These are phyloP conservation scores for Stegastes partitus DNA, from an alignment of 2,113 vertebrate species.

Conservation along the genomic window DNA sequence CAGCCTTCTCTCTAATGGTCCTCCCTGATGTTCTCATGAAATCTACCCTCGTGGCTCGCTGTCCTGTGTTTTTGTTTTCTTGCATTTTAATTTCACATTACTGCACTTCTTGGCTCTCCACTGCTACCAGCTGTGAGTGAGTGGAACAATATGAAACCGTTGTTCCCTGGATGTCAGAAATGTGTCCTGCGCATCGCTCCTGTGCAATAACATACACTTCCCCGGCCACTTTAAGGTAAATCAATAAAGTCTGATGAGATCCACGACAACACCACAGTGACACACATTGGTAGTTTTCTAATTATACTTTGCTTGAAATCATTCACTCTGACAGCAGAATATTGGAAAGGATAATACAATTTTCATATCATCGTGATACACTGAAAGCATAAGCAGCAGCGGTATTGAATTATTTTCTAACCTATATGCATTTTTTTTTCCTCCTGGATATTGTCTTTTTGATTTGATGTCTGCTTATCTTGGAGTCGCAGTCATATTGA, in stretches of 20 bases:
- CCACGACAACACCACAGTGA: neutral
- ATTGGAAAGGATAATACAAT: neutral
- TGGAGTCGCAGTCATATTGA: conserved; percentile 4
- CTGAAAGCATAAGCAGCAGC: neutral
- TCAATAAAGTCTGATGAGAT: neutral
- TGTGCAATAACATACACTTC: neutral
- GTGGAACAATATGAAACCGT: too few species aligned
- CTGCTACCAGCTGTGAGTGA: too few species aligned
- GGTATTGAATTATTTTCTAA: neutral
- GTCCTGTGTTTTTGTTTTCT: too few species aligned
- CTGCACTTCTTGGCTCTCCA: too few species aligned
- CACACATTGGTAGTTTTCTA: neutral
- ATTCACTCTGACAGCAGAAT: neutral
- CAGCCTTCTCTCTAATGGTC: too few species aligned
- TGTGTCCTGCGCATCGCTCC: neutral
- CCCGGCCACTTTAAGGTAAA: neutral
- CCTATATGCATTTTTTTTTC: conserved; percentile 1
- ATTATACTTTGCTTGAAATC: neutral
- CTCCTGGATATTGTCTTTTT: neutral
- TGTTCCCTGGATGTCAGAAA: too few species aligned
- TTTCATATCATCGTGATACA: neutral
- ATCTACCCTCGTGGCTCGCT: too few species aligned
- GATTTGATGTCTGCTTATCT: conserved; percentile 8
- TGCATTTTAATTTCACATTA: too few species aligned
- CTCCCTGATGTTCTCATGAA: too few species aligned